These are phyloP conservation scores for Poecilia wingei DNA, from an alignment of 2,797 vertebrate genomes.

Conservation along the genomic window DNA sequence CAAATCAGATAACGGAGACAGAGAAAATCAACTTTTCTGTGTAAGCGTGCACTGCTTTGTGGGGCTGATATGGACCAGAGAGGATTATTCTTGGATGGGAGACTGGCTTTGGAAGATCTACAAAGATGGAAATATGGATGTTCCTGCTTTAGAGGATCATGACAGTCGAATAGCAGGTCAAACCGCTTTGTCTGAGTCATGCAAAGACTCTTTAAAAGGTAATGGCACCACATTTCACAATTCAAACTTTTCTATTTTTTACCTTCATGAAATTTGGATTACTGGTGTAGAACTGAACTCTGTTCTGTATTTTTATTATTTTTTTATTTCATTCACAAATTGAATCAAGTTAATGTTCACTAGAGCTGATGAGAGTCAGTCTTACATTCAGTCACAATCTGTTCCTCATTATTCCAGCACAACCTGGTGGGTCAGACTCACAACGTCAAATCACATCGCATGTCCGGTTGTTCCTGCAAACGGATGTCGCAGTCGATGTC, in stretches of 20 bases:
- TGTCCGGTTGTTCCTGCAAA: not conserved
- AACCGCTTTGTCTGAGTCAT: constrained; percentile 37
- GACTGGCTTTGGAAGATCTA: constrained; percentile 74
- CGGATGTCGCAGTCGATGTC: not conserved
- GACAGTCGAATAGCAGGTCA: constrained; percentile 56
- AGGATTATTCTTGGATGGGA: constrained; percentile 74
- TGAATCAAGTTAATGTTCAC: not conserved
- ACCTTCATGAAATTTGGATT: not conserved
- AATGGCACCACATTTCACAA: constrained; percentile 17
- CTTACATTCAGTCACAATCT: not conserved
- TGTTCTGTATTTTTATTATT: too few species aligned
- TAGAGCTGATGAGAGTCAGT: not conserved
- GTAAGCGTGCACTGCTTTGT: constrained; percentile 74
- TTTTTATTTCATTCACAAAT: not conserved
- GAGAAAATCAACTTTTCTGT: constrained; percentile 74
- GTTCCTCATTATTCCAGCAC: not conserved
- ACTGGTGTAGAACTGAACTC: not conserved
- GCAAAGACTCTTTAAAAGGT: constrained; percentile 38
- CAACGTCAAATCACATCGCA: not conserved
- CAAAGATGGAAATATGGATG: constrained; percentile 69
- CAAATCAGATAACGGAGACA: constrained; percentile 79
- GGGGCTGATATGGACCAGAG: constrained; percentile 72
- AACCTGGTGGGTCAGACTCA: too few species aligned
- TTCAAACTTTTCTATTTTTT: constrained; percentile 21
- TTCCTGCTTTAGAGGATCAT: constrained; percentile 72